phyloP scores from a whole-genome alignment of 2,888 invertebrate species.

The Agelastica alni region DNA sequence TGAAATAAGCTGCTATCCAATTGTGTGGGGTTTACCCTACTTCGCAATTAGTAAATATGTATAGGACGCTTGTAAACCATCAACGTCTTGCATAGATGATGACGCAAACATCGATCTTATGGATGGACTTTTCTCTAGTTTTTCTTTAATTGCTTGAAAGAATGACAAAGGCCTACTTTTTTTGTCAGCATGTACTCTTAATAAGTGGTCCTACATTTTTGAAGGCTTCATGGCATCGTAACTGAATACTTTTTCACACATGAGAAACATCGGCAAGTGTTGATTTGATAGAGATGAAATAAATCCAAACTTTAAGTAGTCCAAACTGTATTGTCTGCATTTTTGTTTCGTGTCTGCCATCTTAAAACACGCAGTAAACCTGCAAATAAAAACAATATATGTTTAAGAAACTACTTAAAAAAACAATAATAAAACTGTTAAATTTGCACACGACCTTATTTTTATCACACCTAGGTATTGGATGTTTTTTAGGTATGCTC shows the following conservation, averaged over 20 bases:
- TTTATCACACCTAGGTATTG: background rate
- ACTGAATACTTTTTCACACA: background rate
- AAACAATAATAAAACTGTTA: background rate
- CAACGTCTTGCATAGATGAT: constrained; percentile 2
- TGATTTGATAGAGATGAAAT: background rate
- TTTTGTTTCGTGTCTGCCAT: background rate
- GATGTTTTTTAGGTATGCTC: background rate
- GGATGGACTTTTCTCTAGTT: background rate
- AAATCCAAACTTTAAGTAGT: background rate
- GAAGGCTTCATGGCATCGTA: background rate
- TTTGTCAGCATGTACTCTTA: no score
- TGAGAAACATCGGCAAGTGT: background rate
- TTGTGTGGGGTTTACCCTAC: no score
- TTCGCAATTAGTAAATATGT: no score
- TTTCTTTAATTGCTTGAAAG: background rate
- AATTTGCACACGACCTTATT: background rate
- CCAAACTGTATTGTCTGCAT: no score
- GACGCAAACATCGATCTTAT: constrained; percentile 5
- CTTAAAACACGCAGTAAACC: background rate
- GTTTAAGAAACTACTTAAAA: background rate
- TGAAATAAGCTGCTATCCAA: no score
- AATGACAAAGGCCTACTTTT: background rate
- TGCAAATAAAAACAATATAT: background rate
- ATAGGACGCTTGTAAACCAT: no score
- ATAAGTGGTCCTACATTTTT: background rate